phyloP scores from a whole-genome alignment of 2,888 invertebrate genomes.

The Stictocephala bisonia region DNA sequence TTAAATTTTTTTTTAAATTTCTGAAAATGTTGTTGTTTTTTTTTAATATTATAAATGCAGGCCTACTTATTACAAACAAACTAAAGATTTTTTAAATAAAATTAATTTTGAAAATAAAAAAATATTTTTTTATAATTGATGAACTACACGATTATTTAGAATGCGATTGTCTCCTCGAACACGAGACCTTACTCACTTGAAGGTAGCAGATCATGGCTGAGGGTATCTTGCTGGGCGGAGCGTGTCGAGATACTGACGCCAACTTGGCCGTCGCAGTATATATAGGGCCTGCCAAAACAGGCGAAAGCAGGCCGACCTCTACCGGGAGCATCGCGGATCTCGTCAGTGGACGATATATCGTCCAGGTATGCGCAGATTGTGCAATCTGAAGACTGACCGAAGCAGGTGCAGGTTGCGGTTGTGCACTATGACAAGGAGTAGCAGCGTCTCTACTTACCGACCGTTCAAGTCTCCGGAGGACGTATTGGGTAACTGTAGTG shows the following conservation, averaged over 20 bases:
- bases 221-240: neutral
- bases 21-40: too few species aligned
- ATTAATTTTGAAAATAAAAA: too few species aligned
- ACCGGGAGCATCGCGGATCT: neutral
- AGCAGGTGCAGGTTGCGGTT: neutral
- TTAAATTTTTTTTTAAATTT: too few species aligned
- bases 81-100: too few species aligned
- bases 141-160: neutral
- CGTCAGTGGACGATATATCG: slow-evolving; percentile 31
- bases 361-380: neutral
- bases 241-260: slow-evolving; percentile 22
- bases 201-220: neutral
- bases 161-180: neutral
- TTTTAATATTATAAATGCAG: too few species aligned
- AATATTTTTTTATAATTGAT: too few species aligned
- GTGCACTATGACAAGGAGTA: too few species aligned
- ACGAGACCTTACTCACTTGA: slow-evolving; percentile 22
- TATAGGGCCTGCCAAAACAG: slow-evolving; percentile 34
- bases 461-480: too few species aligned
- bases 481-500: too few species aligned
- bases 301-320: slow-evolving; percentile 28
- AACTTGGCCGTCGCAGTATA: slow-evolving; percentile 19
- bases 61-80: too few species aligned
- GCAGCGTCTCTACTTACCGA: too few species aligned
- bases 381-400: neutral